phyloP scores from a whole-genome alignment of 2,113 vertebrate genomes.

The Syngnathus scovelli region DNA sequence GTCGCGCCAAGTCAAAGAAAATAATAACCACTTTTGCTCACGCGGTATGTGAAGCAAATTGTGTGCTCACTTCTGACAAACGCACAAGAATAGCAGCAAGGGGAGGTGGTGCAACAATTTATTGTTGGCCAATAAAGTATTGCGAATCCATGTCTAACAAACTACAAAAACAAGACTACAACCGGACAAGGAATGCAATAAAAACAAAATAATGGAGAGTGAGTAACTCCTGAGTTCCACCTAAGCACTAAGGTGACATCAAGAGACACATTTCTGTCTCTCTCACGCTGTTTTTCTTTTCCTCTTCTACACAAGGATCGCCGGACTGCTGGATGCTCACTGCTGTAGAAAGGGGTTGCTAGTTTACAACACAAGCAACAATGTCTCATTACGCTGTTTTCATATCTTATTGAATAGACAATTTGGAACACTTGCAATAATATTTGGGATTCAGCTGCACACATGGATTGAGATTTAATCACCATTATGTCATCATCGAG shows the following conservation, averaged over 20 bases:
- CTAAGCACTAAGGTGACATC: neutral
- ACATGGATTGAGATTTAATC: neutral
- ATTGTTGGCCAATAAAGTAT: constrained; percentile 19
- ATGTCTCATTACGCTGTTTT: neutral
- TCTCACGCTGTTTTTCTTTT: neutral
- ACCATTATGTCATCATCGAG: neutral
- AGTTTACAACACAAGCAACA: neutral
- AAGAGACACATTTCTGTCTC: neutral
- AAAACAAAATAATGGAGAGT: neutral
- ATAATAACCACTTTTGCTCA: constrained; percentile 50
- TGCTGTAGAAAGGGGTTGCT: neutral
- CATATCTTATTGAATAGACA: neutral
- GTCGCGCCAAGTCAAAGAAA: constrained; percentile 57
- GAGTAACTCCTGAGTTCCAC: neutral
- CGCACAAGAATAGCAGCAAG: neutral
- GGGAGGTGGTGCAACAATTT: constrained; percentile 14
- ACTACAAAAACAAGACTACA: neutral
- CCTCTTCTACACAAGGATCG: neutral
- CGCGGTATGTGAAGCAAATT: neutral
- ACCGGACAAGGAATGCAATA: neutral
- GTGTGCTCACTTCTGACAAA: neutral
- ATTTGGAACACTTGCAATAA: neutral
- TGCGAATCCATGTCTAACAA: constrained; percentile 24
- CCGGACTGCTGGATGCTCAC: neutral
- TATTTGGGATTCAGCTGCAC: neutral